Base-by-base conservation (phyloP, 2,888 invertebrate species). In the Sminthurinus aureus region DNA sequence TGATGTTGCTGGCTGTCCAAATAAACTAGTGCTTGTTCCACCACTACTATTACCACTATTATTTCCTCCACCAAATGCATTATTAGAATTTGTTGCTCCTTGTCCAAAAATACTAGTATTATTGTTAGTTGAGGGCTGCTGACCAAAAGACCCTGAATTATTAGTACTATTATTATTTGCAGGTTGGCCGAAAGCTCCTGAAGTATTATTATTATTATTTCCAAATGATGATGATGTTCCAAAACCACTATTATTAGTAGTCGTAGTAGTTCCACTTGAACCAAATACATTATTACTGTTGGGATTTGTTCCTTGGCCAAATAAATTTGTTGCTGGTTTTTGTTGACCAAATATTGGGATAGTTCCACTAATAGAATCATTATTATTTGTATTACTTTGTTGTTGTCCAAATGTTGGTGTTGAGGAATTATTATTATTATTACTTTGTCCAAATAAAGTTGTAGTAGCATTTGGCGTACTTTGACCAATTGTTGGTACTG, bases 401-500 rank as follows among this genome's bases (percentile, higher is more conserved):
- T 24, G 24, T 24, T 73, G 73, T 12, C 73, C 26, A 73, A 73
- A 73, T 73, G 24, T 24, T 24, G 8, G 8, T 12, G 73, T 73
- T 15, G 24, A 71, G 76, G 69, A 69, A 80, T 0, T 76, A 38
- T 1, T 38, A 38, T 38, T 38, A 38, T 38, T 38, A 50, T 13
- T 6, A 11, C 9, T 15, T 58, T 77, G 77, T 4, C 79, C 79
- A 26, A 79, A 79, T 66, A 67, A 12, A 18, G 79, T n/a, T 24
- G 11, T 24, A 18, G 78, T 12, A 20, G 66, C 3, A 18, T 18
- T 38, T 4, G 38, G 11, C 26, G 22, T 81, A 74, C 64, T 74
- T 81, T 81, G 81, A 26, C 81, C 81, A 64, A 81, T 74, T n/a
- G 51, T 12, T 13, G 80, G 73, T 24, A 18, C 51, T 24, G 58